Evolutionary conservation across 2,888 invertebrate species (phyloP).

Genomic region (Periphyllus acericola): DNA sequence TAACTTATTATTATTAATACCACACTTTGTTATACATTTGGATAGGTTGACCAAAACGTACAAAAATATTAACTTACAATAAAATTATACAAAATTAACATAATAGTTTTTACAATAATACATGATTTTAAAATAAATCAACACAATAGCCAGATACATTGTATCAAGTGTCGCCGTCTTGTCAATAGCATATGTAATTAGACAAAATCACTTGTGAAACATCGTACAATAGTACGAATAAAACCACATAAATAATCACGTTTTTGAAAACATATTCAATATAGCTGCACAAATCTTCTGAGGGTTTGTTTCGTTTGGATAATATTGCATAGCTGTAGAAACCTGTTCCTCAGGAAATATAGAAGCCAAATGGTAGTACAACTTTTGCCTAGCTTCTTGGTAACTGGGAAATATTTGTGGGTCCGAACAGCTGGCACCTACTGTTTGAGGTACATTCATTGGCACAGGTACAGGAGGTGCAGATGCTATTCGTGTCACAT

Average conservation of each 20-base stretch:
- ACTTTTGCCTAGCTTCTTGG: slow-evolving; percentile 78
- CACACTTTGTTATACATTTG: slow-evolving; percentile 6
- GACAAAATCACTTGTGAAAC: slow-evolving; percentile 49
- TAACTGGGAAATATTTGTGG: slow-evolving; percentile 70
- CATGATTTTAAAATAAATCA: slow-evolving; percentile 68
- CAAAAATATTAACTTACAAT: slow-evolving; percentile 34
- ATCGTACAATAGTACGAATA: background rate
- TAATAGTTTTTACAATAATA: slow-evolving; percentile 64
- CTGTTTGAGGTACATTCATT: slow-evolving; percentile 66
- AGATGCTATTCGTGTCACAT: slow-evolving; percentile 79
- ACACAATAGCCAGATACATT: slow-evolving; percentile 70
- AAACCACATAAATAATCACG: slow-evolving; percentile 19
- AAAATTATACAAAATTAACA: slow-evolving; percentile 52
- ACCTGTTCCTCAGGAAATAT: slow-evolving; percentile 93
- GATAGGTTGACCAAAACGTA: slow-evolving; percentile 40
- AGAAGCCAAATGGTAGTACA: slow-evolving; percentile 89
- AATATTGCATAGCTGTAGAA: slow-evolving; percentile 84
- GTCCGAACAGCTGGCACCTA: slow-evolving; percentile 71
- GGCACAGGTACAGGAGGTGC: slow-evolving; percentile 71
- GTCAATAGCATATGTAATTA: slow-evolving; percentile 60
- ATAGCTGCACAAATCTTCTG: slow-evolving; percentile 90
- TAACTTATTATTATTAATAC: slow-evolving; percentile 33
- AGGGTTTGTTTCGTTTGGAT: slow-evolving; percentile 90
- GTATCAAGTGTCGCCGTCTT: slow-evolving; percentile 66
- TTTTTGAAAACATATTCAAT: slow-evolving; percentile 72